Conservation (phyloP, 2,797 vertebrate genomes). For the Hydrophis major region DNA sequence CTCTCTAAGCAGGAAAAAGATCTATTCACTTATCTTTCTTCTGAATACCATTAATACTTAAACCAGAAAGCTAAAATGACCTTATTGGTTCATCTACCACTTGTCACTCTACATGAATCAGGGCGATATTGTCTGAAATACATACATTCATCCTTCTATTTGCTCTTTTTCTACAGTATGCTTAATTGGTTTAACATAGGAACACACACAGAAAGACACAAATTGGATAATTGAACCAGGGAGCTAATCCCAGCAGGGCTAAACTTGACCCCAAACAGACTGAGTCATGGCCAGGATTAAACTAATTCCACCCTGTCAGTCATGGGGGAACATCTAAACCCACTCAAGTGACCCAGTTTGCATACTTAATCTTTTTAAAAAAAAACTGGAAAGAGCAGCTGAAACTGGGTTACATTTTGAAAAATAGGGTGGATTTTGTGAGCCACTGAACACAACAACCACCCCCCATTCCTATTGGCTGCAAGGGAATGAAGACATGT, state of each 20-base stretch:
- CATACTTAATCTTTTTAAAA: background rate
- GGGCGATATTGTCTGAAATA: background rate
- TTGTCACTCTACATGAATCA: background rate
- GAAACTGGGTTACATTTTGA: background rate
- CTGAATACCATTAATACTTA: background rate
- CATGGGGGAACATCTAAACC: background rate
- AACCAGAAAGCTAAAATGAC: background rate
- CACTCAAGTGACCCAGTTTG: background rate
- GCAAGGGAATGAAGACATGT: background rate
- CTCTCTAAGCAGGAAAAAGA: background rate
- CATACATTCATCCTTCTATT: background rate
- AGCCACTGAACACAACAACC: background rate
- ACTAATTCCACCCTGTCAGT: background rate
- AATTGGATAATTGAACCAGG: background rate
- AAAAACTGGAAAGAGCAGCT: background rate
- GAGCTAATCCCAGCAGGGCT: background rate
- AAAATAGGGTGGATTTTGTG: background rate
- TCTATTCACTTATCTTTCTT: background rate
- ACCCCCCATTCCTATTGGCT: background rate
- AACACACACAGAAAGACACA: background rate
- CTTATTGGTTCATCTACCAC: background rate
- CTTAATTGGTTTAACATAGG: background rate
- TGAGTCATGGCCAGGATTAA: background rate
- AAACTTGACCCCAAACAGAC: background rate
- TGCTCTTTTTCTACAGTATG: background rate